These are phyloP conservation scores for Heliocidaris tuberculata DNA, from an alignment of 35 echinoderm and acorn worm genomes.

Conservation along the genomic window DNA sequence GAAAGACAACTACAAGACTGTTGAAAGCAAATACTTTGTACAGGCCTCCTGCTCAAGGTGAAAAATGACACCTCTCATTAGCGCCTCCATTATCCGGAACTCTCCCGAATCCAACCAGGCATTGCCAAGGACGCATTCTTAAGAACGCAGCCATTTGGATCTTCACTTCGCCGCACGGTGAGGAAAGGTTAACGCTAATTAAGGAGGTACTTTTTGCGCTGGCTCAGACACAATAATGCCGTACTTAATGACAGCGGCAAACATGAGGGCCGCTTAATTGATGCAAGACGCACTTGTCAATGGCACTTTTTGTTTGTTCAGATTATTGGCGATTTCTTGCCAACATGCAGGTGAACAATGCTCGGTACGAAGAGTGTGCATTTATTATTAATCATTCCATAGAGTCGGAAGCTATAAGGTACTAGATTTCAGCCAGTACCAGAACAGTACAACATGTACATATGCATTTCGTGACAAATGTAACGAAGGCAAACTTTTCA, in stretches of 20 bases:
- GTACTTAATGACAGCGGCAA: neutral
- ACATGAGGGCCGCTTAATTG: neutral
- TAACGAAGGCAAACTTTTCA: no score
- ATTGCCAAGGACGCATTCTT: neutral
- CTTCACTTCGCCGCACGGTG: neutral
- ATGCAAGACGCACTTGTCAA: neutral
- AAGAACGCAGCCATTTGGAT: neutral
- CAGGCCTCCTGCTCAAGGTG: neutral
- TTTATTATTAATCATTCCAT: neutral
- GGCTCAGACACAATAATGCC: constrained; percentile 22
- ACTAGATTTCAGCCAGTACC: neutral
- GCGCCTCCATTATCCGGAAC: neutral
- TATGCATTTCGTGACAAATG: neutral
- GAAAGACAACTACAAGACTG: no score
- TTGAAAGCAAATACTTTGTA: no score
- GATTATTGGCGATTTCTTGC: neutral
- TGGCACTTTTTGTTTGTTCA: constrained; percentile 16
- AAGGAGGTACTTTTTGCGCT: constrained; percentile 22
- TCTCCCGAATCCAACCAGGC: neutral
- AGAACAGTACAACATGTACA: neutral
- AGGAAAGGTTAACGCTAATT: constrained; percentile 37
- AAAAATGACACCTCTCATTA: constrained; percentile 21
- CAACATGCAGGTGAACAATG: constrained; percentile 16
- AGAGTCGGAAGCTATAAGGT: neutral
- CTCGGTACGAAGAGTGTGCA: neutral